phyloP scores from a whole-genome alignment of 2,888 invertebrate genomes.

The Cheilosia urbana region DNA sequence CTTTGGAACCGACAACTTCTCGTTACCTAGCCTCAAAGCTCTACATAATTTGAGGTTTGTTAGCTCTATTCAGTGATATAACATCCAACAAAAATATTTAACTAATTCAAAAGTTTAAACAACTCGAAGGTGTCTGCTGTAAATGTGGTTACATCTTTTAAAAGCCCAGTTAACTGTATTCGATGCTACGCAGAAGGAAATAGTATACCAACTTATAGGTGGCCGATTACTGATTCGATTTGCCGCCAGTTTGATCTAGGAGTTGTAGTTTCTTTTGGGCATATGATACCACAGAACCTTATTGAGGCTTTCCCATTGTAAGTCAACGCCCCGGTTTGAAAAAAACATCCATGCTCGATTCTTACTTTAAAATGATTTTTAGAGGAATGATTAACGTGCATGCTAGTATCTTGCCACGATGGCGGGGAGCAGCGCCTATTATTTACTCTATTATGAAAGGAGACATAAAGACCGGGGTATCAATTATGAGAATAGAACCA shows the following conservation, averaged over 20 bases:
- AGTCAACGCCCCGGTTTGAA: constrained; percentile 79
- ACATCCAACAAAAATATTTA: constrained; percentile 24
- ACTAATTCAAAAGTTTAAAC: constrained; percentile 47
- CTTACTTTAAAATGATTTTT: constrained; percentile 7
- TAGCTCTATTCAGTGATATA: constrained; percentile 46
- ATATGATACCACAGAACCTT: constrained; percentile 91
- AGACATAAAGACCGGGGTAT: constrained; percentile 91
- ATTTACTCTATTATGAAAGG: constrained; percentile 93
- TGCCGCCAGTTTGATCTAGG: constrained; percentile 90
- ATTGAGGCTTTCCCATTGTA: constrained; percentile 93
- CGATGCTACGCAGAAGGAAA: constrained; percentile 87
- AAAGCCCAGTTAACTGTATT: constrained; percentile 87
- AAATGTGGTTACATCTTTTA: constrained; percentile 89
- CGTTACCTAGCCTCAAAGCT: constrained; percentile 89
- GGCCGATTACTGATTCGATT: constrained; percentile 86
- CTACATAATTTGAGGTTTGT: constrained; percentile 88
- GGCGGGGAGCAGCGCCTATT: constrained; percentile 97
- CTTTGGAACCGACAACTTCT: constrained; percentile 94
- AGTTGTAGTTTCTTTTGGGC: constrained; percentile 96
- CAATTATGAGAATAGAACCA: constrained; percentile 94
- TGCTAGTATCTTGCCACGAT: constrained; percentile 94
- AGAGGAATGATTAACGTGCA: constrained; percentile 98
- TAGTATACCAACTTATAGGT: constrained; percentile 87
- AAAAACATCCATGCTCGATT: background rate
- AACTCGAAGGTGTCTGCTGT: constrained; percentile 79